Conservation (phyloP, 1,140 invertebrate species). For the Camponotus pennsylvanicus region DNA sequence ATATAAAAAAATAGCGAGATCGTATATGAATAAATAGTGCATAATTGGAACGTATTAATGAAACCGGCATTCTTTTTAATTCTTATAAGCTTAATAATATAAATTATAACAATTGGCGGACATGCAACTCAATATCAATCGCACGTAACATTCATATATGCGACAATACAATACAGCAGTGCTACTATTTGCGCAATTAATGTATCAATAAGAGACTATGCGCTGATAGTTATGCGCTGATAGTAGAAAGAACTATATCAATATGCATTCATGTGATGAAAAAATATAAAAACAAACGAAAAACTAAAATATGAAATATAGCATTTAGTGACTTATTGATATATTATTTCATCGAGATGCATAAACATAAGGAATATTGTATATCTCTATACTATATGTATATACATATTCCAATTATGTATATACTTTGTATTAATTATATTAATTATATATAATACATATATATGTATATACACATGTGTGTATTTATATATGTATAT, state of each 20-base stretch:
- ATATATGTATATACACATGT: background rate
- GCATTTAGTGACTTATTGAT: slow-evolving; percentile 1
- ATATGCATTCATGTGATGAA: slow-evolving; percentile 27
- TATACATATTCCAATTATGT: background rate
- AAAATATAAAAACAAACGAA: slow-evolving; percentile 72
- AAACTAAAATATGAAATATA: slow-evolving; percentile 57
- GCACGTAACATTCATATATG: slow-evolving; percentile 59
- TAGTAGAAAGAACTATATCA: slow-evolving; percentile 38
- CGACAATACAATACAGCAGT: slow-evolving; percentile 27
- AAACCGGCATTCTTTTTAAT: slow-evolving; percentile 50
- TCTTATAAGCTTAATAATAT: slow-evolving; percentile 55
- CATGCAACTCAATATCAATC: slow-evolving; percentile 9
- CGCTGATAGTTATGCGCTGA: slow-evolving; percentile 21
- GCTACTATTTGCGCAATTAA: slow-evolving; percentile 37
- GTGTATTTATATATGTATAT: background rate
- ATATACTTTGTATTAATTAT: background rate
- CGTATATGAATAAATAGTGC: slow-evolving; percentile 36
- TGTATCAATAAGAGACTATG: slow-evolving; percentile 42
- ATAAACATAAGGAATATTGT: slow-evolving; percentile 6
- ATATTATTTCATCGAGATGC: background rate
- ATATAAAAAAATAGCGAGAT: slow-evolving; percentile 28
- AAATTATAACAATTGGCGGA: slow-evolving; percentile 61
- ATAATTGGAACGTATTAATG: slow-evolving; percentile 32
- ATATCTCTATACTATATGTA: background rate
- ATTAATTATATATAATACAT: background rate